Base-by-base conservation (phyloP, 2,797 vertebrate species). In the Coregonus sp. region DNA sequence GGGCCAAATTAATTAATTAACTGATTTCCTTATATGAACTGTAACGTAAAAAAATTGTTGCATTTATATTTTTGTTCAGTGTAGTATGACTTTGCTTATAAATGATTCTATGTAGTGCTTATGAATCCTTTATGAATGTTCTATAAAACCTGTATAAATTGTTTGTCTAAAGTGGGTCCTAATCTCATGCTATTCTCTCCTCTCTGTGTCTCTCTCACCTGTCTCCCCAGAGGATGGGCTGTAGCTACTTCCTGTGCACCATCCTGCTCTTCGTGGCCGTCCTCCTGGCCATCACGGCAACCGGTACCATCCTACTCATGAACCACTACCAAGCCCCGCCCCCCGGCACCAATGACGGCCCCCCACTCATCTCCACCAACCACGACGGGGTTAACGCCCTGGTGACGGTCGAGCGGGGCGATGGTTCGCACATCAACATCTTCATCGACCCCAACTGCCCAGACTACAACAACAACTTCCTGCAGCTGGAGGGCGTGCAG, bases 271-370 rank as follows among this genome's bases (percentile, higher is more conserved):
- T 98, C 0, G 96, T 99, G 82, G 97, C 96, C 0, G 96, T 98
- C 0, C 86, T 99, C 75, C 92, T 99, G 75, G 98, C 97, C 0
- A 96, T 97, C 80, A 97, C 96, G 0, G 95, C 98, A 16, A 98
- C 97, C 0, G 96, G 97, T 0, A 95, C 96, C 29, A 96, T 98
- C 91, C 95, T 99, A 82, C 96, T 99, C 86, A 97, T 99, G 95
- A 99, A 98, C 87, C 97, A 97, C 81, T 94, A 96, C 86, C 81
- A 20, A 0, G 68, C 73, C 54, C 73, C 78, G 0, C 91, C 88
- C 31, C 82, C 80, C 0, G 91, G 91, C 11, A 67, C 25, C 78
- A 93, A 94, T 0, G 93, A 94, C 1, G 85, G 87, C 82, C 94
- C 95, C 0, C 95, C 96, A 0, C 70, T 95, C 29, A 94, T 97